Evolutionary conservation across 1,140 invertebrate genomes (phyloP).

Genomic region (Radopholus similis): DNA sequence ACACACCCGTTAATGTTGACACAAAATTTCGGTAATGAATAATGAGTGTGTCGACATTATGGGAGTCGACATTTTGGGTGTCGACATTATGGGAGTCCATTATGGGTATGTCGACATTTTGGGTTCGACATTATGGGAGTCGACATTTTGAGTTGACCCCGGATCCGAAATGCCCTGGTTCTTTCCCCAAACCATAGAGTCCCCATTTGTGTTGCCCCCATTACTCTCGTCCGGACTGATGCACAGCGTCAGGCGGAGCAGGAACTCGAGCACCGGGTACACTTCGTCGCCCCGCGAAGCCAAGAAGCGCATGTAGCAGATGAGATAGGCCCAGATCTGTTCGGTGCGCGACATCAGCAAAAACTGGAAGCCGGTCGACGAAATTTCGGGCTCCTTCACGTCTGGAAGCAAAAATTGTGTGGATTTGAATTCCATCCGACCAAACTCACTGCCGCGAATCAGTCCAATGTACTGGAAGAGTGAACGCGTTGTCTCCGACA

Average conservation of each 20-base stretch:
- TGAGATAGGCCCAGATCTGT: slow-evolving; percentile 48
- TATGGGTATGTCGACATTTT: too few species aligned
- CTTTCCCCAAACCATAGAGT: not conserved
- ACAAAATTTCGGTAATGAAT: too few species aligned
- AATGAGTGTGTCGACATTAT: too few species aligned
- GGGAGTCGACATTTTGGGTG: too few species aligned
- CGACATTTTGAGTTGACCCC: not conserved
- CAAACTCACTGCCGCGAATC: slow-evolving; percentile 24
- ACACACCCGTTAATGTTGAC: too few species aligned
- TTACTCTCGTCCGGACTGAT: slow-evolving; percentile 8
- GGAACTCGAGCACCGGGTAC: slow-evolving; percentile 26
- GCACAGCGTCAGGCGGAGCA: slow-evolving; percentile 28
- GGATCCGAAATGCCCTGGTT: not conserved
- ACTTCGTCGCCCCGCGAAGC: slow-evolving; percentile 13
- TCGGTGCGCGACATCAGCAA: slow-evolving; percentile 31
- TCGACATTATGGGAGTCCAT: too few species aligned
- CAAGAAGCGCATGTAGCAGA: slow-evolving; percentile 34
- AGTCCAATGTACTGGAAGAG: slow-evolving; percentile 43
- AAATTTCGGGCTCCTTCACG: slow-evolving; percentile 27
- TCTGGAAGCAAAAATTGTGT: not conserved
- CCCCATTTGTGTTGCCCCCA: too few species aligned
- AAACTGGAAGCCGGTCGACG: slow-evolving; percentile 41
- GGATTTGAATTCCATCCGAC: too few species aligned
- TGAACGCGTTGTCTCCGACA: slow-evolving; percentile 25
- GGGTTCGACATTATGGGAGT: not conserved